Evolutionary conservation across 2,797 vertebrate species (phyloP).

Genomic region (Microctenopoma stevenorrisi): DNA sequence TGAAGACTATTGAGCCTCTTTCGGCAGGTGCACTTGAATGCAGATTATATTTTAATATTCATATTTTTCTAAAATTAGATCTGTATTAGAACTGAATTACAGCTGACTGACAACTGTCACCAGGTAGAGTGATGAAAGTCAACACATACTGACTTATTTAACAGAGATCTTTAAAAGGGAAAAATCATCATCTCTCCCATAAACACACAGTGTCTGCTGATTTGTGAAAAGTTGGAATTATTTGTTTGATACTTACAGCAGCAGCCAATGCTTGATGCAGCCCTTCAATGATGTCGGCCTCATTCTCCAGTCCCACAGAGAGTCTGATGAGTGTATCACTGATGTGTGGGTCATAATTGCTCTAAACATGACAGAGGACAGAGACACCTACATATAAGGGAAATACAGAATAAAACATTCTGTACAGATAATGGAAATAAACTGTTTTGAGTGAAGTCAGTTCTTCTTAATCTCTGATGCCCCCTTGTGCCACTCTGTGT

Average conservation of each 20-base stretch:
- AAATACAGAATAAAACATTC: constrained; percentile 12
- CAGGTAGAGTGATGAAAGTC: no score
- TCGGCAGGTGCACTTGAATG: no score
- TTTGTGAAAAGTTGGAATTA: no score
- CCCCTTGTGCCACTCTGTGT: constrained; percentile 46
- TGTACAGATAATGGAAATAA: constrained; percentile 1
- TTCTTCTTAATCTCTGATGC: constrained; percentile 53
- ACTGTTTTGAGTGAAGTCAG: constrained; percentile 13
- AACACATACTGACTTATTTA: no score
- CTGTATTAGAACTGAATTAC: no score
- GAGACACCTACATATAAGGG: neutral
- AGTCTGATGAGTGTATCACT: constrained; percentile 91
- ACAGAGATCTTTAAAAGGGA: no score
- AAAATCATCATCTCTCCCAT: no score
- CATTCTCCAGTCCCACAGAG: constrained; percentile 93
- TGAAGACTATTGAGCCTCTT: no score
- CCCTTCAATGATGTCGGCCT: constrained; percentile 88
- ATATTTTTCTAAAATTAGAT: no score
- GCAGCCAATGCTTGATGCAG: constrained; percentile 88
- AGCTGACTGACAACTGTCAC: no score
- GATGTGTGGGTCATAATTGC: constrained; percentile 94
- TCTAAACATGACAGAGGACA: constrained; percentile 72
- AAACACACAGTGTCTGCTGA: no score
- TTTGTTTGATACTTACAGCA: constrained; percentile 83
- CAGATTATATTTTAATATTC: no score